These are phyloP conservation scores for Brevimyrus niger DNA, from an alignment of 2,113 vertebrate species.

Conservation along the genomic window DNA sequence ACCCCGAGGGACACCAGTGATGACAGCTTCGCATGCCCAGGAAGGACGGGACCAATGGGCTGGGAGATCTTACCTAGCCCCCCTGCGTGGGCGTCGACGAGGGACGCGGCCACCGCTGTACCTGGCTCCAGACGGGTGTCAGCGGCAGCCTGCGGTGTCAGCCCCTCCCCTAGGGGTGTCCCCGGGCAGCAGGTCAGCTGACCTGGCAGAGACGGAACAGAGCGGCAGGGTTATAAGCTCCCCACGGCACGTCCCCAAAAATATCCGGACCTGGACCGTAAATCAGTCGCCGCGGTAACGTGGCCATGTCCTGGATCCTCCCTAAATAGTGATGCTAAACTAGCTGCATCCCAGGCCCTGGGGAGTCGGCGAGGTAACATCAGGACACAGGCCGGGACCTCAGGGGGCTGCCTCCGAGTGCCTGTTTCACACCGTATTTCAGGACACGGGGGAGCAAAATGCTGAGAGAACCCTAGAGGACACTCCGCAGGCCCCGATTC, in stretches of 20 bases:
- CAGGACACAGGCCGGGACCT: not conserved
- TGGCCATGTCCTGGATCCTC: not conserved
- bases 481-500: not conserved
- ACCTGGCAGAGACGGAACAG: constrained; percentile 56
- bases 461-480: not conserved
- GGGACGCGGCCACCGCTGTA: constrained; percentile 79
- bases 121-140: constrained; percentile 72
- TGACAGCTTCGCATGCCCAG: not conserved
- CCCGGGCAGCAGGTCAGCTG: constrained; percentile 73
- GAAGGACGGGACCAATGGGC: not conserved
- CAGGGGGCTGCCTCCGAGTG: not conserved
- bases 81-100: constrained; percentile 95
- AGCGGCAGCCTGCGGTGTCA: constrained; percentile 67
- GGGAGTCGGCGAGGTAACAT: not conserved
- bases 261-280: not conserved
- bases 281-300: not conserved
- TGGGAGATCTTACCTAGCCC: constrained; percentile 71
- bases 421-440: not conserved
- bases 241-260: not conserved
- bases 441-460: not conserved
- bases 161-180: constrained; percentile 69
- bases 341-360: not conserved
- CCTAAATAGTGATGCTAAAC: not conserved
- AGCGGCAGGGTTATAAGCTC: not conserved
- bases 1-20: not conserved